Evolutionary conservation across 2,113 vertebrate species (phyloP), one percentile per base, ranked within the genome.

Genomic region (Artemisiospiza belli): DNA sequence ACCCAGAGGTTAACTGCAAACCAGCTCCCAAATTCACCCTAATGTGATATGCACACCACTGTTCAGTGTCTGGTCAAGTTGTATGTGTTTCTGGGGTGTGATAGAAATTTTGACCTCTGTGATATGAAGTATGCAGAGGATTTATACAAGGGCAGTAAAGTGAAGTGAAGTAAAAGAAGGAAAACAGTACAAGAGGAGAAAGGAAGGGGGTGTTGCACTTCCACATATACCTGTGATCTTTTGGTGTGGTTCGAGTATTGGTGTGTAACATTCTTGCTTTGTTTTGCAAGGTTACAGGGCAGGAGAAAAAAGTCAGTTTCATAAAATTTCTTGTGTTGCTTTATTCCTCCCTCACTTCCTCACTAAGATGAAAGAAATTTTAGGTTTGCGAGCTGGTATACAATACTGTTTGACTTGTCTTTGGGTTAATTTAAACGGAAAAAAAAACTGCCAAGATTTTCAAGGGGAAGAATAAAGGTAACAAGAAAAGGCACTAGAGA

Each of bases 191-290:
- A 92, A 82, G 52, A 84, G 80, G 52, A 93, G 92, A 82, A 94
- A 94, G 73, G 80, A 90, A 95, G n/a, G 86, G 62, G 62, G 69
- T 94, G 80, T 89, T 92, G 54, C 58, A 37, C 87, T 92, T 94
- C 86, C 94, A 94, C 57, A 33, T 66, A 66, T 2, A 78, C 89
- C 66, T 89, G 52, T 76, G 54, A 51, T 75, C 83, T 91, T 94
- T 95, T 94, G 81, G 80, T 93, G 93, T 91, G 80, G 89, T 87
- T 93, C 33, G 11, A 41, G 17, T 72, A 51, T 35, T 70, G 49
- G n/a, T 66, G 66, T 82, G 57, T 75, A 68, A 46, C 49, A 72
- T 80, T 83, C 62, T 86, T 70, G 24, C 62, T 93, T 93, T 92
- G 62, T 81, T 97, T 95, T 96, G 73, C 57, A 89, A 35, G 22